Base-by-base conservation (phyloP, 1,140 invertebrate genomes). In the Atta texana region DNA sequence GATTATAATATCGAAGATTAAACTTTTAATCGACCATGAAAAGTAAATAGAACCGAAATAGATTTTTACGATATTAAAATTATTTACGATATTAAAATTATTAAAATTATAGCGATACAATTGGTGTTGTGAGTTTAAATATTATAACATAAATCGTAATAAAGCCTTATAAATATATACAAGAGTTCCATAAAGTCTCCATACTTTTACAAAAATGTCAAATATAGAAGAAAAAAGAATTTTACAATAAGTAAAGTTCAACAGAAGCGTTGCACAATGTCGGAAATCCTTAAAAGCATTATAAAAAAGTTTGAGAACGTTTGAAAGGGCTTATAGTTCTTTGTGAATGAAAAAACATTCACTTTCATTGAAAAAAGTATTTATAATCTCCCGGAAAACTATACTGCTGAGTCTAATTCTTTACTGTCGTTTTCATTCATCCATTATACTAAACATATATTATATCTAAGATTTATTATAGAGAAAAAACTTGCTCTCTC, bases 1-100 rank as follows among this genome's bases (percentile, higher is more conserved):
- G 21, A 69, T 69, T 69, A 69, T 28, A 68, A 69, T 49, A 51
- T 51, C 39, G 8, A 28, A 51, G 39, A 51, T 69, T 51, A 69
- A 51, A 69, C 21, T 6, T 51, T 49, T 7, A 24, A 69, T 51
- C 66, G 66, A 51, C 14, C 21, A 14, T 44, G 66, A 51, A 69
- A 16, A 24, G 21, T 24, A 69, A 44, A 44, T 44, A 44, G 21
- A 10, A 21, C 21, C 21, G 44, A 68, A 44, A 14, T 68, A 44
- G 10, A 39, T 44, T 68, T 44, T 24, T 24, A 24, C 24, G 24
- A 24, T 24, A 24, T 24, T 24, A 24, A 24, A 24, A 24, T 24
- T 24, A 24, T 24, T 24, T 24, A 0, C 24, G 24, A 24, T 24
- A 24, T 24, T 24, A 24, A 24, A 24, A 24, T 24, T 24, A 24